Percentiles rank a stretch among this genome's conserved stretches.
Conservation (phyloP, 1,140 invertebrate species). For the Lucilia cuprina region DNA sequence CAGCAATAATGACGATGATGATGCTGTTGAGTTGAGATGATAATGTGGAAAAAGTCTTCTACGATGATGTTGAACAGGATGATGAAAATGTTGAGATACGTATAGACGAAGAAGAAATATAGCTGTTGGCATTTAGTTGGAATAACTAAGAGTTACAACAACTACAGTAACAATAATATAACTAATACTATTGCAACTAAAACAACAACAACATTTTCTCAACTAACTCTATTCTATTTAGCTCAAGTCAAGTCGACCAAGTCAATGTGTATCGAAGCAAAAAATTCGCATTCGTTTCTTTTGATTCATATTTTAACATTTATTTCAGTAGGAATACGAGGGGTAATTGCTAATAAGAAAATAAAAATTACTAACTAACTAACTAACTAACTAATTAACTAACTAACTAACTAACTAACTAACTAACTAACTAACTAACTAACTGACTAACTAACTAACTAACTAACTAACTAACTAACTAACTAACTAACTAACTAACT, state of each 20-base stretch:
- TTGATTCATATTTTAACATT: neutral
- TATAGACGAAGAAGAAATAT: neutral
- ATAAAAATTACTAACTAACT: too few relatives aligned
- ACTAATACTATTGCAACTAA: neutral
- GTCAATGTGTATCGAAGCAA: slow-evolving; percentile 17
- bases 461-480: too few relatives aligned
- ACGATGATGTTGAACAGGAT: neutral
- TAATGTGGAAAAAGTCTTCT: neutral
- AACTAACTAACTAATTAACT: too few relatives aligned
- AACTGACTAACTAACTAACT: too few relatives aligned
- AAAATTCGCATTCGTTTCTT: neutral
- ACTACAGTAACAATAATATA: slow-evolving; percentile 15
- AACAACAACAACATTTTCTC: neutral
- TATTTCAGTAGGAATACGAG: too few relatives aligned
- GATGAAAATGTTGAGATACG: neutral
- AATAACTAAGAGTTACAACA: slow-evolving; percentile 24
- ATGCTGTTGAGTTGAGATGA: too few relatives aligned
- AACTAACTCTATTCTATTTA: neutral
- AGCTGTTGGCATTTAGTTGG: slow-evolving; percentile 2
- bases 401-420: too few relatives aligned
- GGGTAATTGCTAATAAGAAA: too few relatives aligned
- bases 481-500: too few relatives aligned
- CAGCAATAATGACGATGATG: neutral
- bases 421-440: too few relatives aligned
- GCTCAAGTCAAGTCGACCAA: slow-evolving; percentile 13